Conservation (phyloP, 2,888 invertebrate species). For the Hoplodrina ambigua region DNA sequence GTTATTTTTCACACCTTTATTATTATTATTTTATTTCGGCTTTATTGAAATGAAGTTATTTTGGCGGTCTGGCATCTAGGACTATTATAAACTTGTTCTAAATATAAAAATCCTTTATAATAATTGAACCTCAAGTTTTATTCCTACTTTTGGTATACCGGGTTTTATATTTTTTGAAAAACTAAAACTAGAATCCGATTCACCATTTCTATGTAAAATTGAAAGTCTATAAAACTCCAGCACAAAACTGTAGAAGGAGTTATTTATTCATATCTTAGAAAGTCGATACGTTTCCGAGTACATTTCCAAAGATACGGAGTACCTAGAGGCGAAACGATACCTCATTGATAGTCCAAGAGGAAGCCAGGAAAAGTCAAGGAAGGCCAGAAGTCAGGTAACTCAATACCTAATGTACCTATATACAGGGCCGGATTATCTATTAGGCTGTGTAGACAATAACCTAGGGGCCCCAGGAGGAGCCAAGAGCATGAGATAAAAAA, state of each 20-base stretch:
- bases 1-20: too few species aligned
- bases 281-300: slow-evolving; percentile 12
- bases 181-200: slow-evolving; percentile 1
- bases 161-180: slow-evolving; percentile 1
- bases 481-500: too few species aligned
- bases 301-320: slow-evolving; percentile 33
- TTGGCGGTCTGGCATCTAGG: too few species aligned
- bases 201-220: slow-evolving; percentile 29
- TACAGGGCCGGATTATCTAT: too few species aligned
- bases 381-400: slow-evolving; percentile 53
- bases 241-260: slow-evolving; percentile 11
- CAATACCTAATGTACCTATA: slow-evolving; percentile 48
- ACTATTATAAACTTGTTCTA: too few species aligned
- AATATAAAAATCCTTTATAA: too few species aligned
- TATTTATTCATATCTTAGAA: slow-evolving; percentile 52
- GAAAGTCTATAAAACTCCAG: slow-evolving; percentile 26
- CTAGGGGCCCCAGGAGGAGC: too few species aligned
- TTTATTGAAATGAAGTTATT: too few species aligned
- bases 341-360: slow-evolving; percentile 38
- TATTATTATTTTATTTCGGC: too few species aligned
- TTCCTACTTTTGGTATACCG: too few species aligned
- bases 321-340: slow-evolving; percentile 21
- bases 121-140: too few species aligned
- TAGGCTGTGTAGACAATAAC: too few species aligned
- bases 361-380: slow-evolving; percentile 32